A percentile compares a stretch with the other conserved stretches of the same genome.
Conservation (phyloP, 2,797 vertebrate species). For the Clamator glandarius region DNA sequence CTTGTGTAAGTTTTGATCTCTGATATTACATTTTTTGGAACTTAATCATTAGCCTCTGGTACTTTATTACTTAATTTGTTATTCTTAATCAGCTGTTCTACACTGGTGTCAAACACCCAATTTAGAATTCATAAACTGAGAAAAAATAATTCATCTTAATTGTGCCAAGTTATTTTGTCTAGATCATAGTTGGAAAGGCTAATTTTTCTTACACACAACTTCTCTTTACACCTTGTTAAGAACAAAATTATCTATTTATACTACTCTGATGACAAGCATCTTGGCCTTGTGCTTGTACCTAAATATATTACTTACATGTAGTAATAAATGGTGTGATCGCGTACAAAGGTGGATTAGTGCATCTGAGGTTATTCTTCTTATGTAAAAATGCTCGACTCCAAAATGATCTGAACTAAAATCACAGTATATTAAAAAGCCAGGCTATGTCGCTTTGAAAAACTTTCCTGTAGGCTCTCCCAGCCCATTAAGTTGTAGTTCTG, state of each 20-base stretch:
- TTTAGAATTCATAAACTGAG: background rate
- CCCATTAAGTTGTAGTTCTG: background rate
- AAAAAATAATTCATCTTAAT: background rate
- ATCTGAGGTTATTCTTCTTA: background rate
- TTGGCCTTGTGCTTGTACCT: background rate
- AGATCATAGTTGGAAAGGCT: background rate
- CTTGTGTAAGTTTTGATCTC: background rate
- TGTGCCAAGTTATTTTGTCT: background rate
- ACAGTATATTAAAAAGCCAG: background rate
- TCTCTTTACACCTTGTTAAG: background rate
- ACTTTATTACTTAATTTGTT: background rate
- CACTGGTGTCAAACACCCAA: background rate
- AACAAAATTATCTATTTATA: background rate
- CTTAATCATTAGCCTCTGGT: background rate
- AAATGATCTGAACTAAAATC: background rate
- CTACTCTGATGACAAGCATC: background rate
- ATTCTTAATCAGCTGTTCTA: background rate
- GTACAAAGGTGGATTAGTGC: background rate
- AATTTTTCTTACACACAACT: background rate
- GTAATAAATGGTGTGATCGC: accelerated
- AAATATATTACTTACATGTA: background rate
- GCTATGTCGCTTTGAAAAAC: background rate
- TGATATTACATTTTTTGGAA: background rate
- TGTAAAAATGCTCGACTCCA: background rate
- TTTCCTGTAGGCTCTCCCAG: background rate